phyloP scores from a whole-genome alignment of 2,797 vertebrate genomes.

The Sciurus carolinensis region DNA sequence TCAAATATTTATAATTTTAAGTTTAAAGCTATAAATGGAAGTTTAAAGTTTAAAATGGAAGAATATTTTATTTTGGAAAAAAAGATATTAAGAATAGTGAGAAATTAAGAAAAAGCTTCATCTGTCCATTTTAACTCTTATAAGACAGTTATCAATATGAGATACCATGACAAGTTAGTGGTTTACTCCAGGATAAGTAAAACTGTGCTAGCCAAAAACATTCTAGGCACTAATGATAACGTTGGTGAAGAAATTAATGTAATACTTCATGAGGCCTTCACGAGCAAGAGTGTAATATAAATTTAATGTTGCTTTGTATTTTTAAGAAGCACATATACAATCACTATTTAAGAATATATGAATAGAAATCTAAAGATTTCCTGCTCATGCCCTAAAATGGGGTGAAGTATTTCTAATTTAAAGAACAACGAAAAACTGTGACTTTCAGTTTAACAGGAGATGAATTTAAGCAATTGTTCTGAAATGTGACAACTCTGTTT shows the following conservation, averaged over 20 bases:
- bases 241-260: conserved; percentile 58
- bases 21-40: neutral
- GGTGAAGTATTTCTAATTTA: conserved; percentile 54
- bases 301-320: conserved; percentile 23
- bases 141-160: conserved; percentile 41
- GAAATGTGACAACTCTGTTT: conserved; percentile 30
- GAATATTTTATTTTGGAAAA: conserved; percentile 37
- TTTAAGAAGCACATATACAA: conserved; percentile 50
- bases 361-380: conserved; percentile 60
- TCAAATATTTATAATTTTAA: conserved; percentile 36
- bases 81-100: neutral
- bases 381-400: conserved; percentile 63
- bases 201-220: conserved; percentile 52
- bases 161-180: conserved; percentile 1
- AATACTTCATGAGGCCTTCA: conserved; percentile 31
- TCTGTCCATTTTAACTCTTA: conserved; percentile 2
- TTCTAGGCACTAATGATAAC: conserved; percentile 39
- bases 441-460: conserved; percentile 46
- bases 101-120: conserved; percentile 6
- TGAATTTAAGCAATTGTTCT: conserved; percentile 41
- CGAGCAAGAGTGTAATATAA: conserved; percentile 33
- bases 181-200: conserved; percentile 54
- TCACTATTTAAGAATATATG: conserved; percentile 12
- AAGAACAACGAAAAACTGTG: conserved; percentile 43
- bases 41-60: conserved; percentile 34